A percentile compares a stretch with the other conserved stretches of the same genome.
phyloP scores from a whole-genome alignment of 2,113 vertebrate species.

The Nibea albiflora region DNA sequence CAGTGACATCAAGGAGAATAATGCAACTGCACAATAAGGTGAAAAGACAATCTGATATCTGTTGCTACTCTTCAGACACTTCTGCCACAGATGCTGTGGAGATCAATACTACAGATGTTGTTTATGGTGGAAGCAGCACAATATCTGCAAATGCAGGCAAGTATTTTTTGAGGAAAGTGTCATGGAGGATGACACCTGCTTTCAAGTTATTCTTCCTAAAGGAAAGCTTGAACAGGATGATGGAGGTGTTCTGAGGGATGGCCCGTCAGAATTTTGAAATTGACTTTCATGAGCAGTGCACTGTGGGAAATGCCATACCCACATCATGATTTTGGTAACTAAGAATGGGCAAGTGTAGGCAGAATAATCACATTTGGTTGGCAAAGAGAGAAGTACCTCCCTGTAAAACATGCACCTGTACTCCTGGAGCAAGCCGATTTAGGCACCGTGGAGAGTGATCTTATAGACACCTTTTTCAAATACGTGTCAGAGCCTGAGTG shows the following conservation, averaged over 20 bases:
- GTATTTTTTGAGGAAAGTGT: constrained; percentile 50
- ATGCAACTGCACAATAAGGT: no score
- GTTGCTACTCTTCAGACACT: not conserved
- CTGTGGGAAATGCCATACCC: constrained; percentile 46
- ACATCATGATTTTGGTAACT: constrained; percentile 47
- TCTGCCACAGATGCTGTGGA: not conserved
- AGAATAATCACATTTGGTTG: constrained; percentile 50
- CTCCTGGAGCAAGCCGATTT: constrained; percentile 15
- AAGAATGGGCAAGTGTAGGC: constrained; percentile 49
- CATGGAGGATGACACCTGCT: constrained; percentile 13
- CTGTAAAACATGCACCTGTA: not conserved
- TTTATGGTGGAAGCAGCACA: constrained; percentile 1
- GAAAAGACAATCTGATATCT: not conserved
- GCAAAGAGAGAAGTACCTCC: constrained; percentile 40
- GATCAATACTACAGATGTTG: not conserved
- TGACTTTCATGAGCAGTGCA: constrained; percentile 58
- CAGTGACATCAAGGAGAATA: no score
- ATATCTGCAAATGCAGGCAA: not conserved
- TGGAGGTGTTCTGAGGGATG: constrained; percentile 41
- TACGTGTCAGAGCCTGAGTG: constrained; percentile 46
- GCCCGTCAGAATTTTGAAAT: constrained; percentile 47
- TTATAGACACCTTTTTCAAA: constrained; percentile 42
- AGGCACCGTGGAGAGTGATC: constrained; percentile 19
- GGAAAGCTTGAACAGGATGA: constrained; percentile 32
- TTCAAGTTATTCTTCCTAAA: constrained; percentile 24